These are phyloP conservation scores for Nothobranchius furzeri DNA, from an alignment of 2,113 vertebrate species.

Conservation along the genomic window DNA sequence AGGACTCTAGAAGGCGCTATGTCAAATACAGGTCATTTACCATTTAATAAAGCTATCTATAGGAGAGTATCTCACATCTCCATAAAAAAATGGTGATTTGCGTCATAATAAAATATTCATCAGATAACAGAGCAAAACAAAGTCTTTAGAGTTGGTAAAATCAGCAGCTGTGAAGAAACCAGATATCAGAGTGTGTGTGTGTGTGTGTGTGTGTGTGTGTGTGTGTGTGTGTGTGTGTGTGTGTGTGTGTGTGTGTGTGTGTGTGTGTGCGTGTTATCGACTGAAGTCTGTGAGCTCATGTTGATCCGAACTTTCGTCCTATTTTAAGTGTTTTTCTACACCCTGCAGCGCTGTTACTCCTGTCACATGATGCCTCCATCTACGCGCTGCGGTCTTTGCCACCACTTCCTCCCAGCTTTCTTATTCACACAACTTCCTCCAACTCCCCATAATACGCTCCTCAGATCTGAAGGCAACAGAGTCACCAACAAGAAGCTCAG, in stretches of 20 bases:
- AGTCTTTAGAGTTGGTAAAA: too few species aligned
- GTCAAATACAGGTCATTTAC: too few species aligned
- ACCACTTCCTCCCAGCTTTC: slow-evolving; percentile 69
- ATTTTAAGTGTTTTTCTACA: too few species aligned
- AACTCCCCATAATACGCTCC: slow-evolving; percentile 36
- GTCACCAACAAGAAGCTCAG: slow-evolving; percentile 43
- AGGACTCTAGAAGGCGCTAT: too few species aligned
- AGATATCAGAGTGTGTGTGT: not conserved
- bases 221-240: too few species aligned
- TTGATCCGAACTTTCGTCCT: not conserved
- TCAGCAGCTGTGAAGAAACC: too few species aligned
- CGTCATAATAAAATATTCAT: not conserved
- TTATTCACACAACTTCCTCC: slow-evolving; percentile 59
- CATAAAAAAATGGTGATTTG: not conserved
- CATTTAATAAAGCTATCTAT: not conserved
- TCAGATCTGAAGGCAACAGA: slow-evolving; percentile 16
- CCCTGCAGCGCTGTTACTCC: slow-evolving; percentile 29
- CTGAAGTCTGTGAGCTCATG: not conserved
- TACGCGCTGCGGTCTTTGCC: slow-evolving; percentile 44
- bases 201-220: not conserved
- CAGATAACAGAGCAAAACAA: too few species aligned
- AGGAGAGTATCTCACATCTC: not conserved
- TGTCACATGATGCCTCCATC: slow-evolving; percentile 30
- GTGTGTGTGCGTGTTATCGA: not conserved
- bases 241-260: not conserved